phyloP scores from a whole-genome alignment of 2,888 invertebrate species.

The Bedellia somnulentella region DNA sequence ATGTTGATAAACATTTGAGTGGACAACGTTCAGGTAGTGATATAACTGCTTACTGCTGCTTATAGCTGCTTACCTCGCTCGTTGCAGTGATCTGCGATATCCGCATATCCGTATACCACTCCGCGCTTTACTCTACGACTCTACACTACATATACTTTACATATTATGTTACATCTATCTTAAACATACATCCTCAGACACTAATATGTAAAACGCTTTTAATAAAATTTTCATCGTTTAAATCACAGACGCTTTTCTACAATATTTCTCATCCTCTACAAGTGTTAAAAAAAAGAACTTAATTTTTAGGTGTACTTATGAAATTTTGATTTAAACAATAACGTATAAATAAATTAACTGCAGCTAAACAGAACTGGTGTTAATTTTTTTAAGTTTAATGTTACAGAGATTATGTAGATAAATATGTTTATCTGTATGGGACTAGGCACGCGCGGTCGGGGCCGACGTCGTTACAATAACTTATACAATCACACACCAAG shows the following conservation, averaged over 20 bases:
- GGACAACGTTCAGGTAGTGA: too few relatives aligned
- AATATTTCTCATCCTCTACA: conserved; percentile 38
- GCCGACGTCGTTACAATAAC: conserved; percentile 49
- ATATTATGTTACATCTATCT: conserved; percentile 31
- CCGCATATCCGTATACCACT: too few relatives aligned
- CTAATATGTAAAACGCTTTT: conserved; percentile 45
- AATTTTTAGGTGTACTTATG: conserved; percentile 19
- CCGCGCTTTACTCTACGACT: too few relatives aligned
- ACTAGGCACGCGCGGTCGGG: conserved; percentile 50
- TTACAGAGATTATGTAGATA: conserved; percentile 49
- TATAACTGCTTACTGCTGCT: too few relatives aligned
- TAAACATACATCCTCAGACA: conserved; percentile 35
- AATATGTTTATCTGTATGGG: conserved; percentile 51
- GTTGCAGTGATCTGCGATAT: too few relatives aligned
- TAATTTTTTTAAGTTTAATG: conserved; percentile 24
- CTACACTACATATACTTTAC: too few relatives aligned
- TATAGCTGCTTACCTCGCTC: too few relatives aligned
- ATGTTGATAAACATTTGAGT: background rate
- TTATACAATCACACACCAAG: conserved; percentile 56
- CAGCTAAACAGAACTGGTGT: conserved; percentile 47
- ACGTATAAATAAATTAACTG: conserved; percentile 44
- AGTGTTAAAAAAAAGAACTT: conserved; percentile 3
- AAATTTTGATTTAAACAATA: conserved; percentile 35
- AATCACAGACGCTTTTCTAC: conserved; percentile 62
- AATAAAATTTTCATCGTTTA: conserved; percentile 53